Evolutionary conservation across 2,113 vertebrate species (phyloP).

Genomic region (Ondatra zibethicus): DNA sequence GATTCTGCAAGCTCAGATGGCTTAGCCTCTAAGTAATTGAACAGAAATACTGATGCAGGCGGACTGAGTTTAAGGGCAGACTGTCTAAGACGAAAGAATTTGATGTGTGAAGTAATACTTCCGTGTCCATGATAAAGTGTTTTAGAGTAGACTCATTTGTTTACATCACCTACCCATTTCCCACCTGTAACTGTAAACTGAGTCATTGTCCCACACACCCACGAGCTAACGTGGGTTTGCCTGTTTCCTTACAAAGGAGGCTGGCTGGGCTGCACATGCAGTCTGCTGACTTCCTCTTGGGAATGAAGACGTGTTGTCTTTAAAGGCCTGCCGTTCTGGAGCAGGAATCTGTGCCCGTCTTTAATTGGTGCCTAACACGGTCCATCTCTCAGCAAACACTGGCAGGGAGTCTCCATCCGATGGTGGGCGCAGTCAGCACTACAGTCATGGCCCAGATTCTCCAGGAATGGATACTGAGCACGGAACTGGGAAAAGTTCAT

Average conservation of each 20-base stretch:
- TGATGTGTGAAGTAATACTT: not conserved
- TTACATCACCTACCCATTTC: not conserved
- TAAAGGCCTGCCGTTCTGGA: not conserved
- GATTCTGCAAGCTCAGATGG: not conserved
- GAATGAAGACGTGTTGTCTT: not conserved
- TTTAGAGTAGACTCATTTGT: not conserved
- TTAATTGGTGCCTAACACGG: not conserved
- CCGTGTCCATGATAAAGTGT: not conserved
- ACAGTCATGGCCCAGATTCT: fast-evolving
- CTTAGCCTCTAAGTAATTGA: not conserved
- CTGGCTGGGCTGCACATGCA: no score
- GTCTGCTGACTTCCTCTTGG: not conserved
- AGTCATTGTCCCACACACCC: fast-evolving
- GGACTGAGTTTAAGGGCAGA: not conserved
- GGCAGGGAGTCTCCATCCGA: not conserved
- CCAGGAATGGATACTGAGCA: not conserved
- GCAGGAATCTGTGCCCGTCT: not conserved
- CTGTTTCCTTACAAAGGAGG: not conserved
- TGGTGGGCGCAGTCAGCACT: fast-evolving
- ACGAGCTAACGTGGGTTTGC: fast-evolving
- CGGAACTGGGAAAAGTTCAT: not conserved
- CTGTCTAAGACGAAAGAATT: not conserved
- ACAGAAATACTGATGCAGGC: not conserved
- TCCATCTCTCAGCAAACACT: fast-evolving
- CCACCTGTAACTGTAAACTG: fast-evolving